These are phyloP conservation scores for Globodera rostochiensis DNA, from an alignment of 1,140 invertebrate species.

Conservation along the genomic window DNA sequence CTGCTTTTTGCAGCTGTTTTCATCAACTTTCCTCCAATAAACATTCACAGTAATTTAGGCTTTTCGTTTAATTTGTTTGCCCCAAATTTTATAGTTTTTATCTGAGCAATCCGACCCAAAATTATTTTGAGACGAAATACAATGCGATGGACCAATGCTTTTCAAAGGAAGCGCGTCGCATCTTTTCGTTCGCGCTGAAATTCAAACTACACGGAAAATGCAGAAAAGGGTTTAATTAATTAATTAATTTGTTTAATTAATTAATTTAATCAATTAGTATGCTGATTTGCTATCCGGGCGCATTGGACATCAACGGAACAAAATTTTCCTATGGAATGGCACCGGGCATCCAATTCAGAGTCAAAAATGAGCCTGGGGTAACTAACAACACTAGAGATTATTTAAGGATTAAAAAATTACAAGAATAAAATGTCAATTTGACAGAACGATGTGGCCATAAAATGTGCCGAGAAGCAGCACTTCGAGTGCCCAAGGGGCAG, in stretches of 20 bases:
- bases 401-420: no score
- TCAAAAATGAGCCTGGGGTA: background rate
- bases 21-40: background rate
- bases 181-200: background rate
- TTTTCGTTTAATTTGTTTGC: background rate
- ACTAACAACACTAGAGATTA: background rate
- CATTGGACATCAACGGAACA: background rate
- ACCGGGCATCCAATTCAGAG: background rate
- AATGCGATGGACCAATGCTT: background rate
- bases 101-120: background rate
- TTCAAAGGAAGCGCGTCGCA: background rate
- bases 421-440: background rate
- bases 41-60: background rate
- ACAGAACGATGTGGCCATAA: background rate
- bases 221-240: background rate
- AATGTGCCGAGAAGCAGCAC: background rate
- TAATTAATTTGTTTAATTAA: background rate
- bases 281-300: background rate
- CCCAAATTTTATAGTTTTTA: background rate
- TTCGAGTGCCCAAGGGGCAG: background rate
- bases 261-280: background rate
- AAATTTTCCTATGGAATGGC: background rate
- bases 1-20: background rate
- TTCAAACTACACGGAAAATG: background rate
- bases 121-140: background rate